These are phyloP conservation scores for Germaria angustata DNA, from an alignment of 2,888 invertebrate genomes.

Conservation along the genomic window DNA sequence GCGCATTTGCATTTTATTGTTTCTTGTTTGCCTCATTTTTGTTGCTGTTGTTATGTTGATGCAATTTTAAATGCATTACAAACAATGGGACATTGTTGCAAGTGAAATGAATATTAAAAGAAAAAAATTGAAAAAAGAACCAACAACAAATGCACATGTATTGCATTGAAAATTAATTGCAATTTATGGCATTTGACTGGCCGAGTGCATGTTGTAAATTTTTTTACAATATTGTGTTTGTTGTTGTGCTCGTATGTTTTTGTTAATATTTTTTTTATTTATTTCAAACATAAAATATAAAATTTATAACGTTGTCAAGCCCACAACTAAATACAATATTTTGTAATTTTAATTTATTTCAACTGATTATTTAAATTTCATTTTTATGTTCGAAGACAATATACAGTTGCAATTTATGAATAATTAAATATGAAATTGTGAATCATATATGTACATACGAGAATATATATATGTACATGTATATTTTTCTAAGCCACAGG, in stretches of 20 bases:
- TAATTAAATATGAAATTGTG: neutral
- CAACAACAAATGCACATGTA: slow-evolving; percentile 13
- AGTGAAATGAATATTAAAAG: slow-evolving; percentile 45
- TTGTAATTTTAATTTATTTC: slow-evolving; percentile 10
- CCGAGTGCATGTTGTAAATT: slow-evolving; percentile 34
- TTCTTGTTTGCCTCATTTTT: neutral
- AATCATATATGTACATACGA: neutral
- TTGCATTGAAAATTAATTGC: slow-evolving; percentile 50
- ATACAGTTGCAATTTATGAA: neutral
- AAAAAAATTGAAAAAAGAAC: neutral
- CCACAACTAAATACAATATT: slow-evolving; percentile 30
- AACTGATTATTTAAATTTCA: slow-evolving; percentile 5
- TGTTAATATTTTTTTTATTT: slow-evolving; percentile 22
- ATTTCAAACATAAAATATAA: slow-evolving; percentile 56
- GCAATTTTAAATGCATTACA: slow-evolving; percentile 34
- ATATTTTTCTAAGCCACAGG: too few relatives aligned
- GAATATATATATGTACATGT: too few relatives aligned
- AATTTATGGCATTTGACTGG: slow-evolving; percentile 48
- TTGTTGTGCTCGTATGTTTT: neutral
- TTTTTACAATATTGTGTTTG: slow-evolving; percentile 9
- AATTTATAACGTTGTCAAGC: slow-evolving; percentile 61
- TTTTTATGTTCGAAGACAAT: neutral
- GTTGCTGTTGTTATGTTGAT: slow-evolving; percentile 5
- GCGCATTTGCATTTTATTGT: slow-evolving; percentile 50
- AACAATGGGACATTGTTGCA: slow-evolving; percentile 59